Percentiles rank a stretch among this genome's conserved stretches.
These are phyloP conservation scores for Osedax frankpressi DNA, from an alignment of 2,888 invertebrate genomes.

Conservation along the genomic window DNA sequence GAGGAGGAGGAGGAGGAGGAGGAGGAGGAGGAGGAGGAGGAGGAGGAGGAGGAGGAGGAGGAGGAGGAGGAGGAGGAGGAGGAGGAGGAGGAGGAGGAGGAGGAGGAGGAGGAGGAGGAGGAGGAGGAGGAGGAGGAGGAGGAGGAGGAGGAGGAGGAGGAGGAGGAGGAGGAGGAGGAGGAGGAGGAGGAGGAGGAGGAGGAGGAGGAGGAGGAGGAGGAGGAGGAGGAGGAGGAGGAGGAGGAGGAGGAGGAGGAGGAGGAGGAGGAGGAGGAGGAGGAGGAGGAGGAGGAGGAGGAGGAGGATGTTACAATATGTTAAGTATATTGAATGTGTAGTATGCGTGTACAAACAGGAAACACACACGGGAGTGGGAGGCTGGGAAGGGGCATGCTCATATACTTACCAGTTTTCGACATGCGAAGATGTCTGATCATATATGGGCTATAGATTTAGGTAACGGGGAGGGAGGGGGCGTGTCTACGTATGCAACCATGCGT, in stretches of 20 bases:
- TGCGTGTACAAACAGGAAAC: background rate
- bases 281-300: slow-evolving; percentile 5
- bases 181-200: background rate
- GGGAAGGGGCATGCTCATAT: too few species aligned
- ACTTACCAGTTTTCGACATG: too few species aligned
- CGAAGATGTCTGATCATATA: too few species aligned
- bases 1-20: slow-evolving; percentile 3
- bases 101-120: background rate
- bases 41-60: slow-evolving; percentile 3
- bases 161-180: background rate
- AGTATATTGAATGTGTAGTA: background rate
- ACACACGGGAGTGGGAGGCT: too few species aligned
- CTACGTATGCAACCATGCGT: too few species aligned
- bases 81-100: background rate
- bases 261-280: slow-evolving; percentile 11
- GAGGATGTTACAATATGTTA: background rate
- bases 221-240: background rate
- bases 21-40: slow-evolving; percentile 6
- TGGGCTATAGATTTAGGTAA: too few species aligned
- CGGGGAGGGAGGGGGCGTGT: too few species aligned
- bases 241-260: background rate
- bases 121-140: slow-evolving; percentile 23
- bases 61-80: background rate
- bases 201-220: background rate
- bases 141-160: background rate